These are phyloP conservation scores for Clarias laeviceps DNA, from an alignment of 2,797 vertebrate species.

Conservation along the genomic window DNA sequence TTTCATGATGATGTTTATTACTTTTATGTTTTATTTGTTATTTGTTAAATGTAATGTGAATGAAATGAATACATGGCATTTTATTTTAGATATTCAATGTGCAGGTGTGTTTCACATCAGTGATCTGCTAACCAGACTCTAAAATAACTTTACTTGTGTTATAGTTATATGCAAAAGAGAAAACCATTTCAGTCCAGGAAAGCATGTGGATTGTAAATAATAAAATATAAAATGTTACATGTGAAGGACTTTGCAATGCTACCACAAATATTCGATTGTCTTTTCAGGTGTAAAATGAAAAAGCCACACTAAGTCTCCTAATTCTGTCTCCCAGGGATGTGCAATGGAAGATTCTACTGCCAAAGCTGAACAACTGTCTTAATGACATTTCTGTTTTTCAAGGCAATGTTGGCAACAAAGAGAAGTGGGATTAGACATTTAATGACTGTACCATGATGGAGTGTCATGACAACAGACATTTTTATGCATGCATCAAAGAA, in stretches of 20 bases:
- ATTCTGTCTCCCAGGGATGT: not conserved
- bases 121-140: not conserved
- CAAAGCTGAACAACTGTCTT: not conserved
- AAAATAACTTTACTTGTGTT: not conserved
- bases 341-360: not conserved
- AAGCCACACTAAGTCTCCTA: not conserved
- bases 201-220: not conserved
- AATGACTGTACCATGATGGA: not conserved
- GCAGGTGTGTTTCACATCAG: not conserved
- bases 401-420: no score
- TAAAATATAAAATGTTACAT: not conserved
- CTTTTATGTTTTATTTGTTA: not conserved
- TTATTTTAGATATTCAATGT: not conserved
- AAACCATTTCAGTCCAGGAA: not conserved
- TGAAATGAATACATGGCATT: not conserved
- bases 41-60: not conserved
- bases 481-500: not conserved
- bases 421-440: not conserved
- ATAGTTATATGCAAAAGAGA: not conserved
- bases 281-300: not conserved
- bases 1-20: not conserved
- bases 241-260: not conserved
- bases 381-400: not conserved
- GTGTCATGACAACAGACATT: not conserved
- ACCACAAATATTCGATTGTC: not conserved